Evolutionary conservation across 1,140 invertebrate genomes (phyloP), one percentile per base, ranked within the genome.

Genomic region (Halictus rubicundus): DNA sequence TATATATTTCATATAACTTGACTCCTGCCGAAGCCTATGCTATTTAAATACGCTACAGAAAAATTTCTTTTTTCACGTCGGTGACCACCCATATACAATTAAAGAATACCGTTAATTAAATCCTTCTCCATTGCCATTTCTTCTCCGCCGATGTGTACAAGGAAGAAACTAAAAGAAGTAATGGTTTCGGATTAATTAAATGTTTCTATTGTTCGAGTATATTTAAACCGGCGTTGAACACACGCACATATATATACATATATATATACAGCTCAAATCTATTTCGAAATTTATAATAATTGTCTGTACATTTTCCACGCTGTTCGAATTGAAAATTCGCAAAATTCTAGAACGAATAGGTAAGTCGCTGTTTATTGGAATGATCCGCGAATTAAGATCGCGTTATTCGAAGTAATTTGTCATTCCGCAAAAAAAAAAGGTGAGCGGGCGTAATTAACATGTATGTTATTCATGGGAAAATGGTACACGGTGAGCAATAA

Each of bases 121-220:
- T 93, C 92, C 74, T 89, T 91, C 74, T 90, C 91, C 1, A 91
- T 90, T 39, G 91, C 85, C 91, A 93, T 92, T 86, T 76, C 27
- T 64, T 37, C 1, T 27, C 25, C 25, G 23, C 16, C 57, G 16
- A 23, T 59, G 10, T 9, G 32, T 32, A 72, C 25, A 23, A 46
- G 27, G 1, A 25, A 42, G 12, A 70, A 60, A 42, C 6, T 42
- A 23, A 21, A 60, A 19, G 60, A 59, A 12, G 42, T 46, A 32
- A 12, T 37, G 65, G 32, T 75, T 46, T 14, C 4, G 57, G 1
- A 32, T n/a, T 3, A 68, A 4, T 27, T 9, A 54, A 21, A 32
- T 57, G 25, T 69, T 23, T 2, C 25, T 39, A 42, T 23, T 27
- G 14, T 42, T 57, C 39, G 3, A 60, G 60, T 68, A 59, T 77